Evolutionary conservation across 92 coral and sea anemone species (phyloP).

Genomic region (Chrysogorgia sp.): DNA sequence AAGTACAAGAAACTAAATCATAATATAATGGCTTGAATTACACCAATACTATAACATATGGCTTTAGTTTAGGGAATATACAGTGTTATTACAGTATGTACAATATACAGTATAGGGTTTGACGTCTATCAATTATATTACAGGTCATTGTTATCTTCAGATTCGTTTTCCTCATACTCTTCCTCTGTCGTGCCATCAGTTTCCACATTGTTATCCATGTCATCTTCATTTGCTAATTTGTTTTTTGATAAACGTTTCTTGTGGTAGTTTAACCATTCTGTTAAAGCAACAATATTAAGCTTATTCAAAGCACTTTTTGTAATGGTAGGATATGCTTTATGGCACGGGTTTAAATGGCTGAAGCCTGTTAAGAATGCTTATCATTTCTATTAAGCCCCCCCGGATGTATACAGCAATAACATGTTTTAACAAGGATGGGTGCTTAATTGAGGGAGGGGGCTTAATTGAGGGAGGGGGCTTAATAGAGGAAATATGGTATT

Average conservation of each 20-base stretch:
- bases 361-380: constrained; percentile 1
- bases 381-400: no score
- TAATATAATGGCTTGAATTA: no score
- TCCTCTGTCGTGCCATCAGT: background rate
- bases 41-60: no score
- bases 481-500: no score
- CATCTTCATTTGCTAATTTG: constrained; percentile 1
- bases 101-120: background rate
- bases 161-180: background rate
- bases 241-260: constrained; percentile 28
- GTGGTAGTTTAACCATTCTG: constrained; percentile 52
- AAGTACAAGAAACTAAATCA: no score
- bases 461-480: no score
- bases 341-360: constrained; percentile 16
- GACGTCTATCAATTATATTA: background rate
- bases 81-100: no score
- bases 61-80: no score
- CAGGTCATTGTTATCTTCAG: constrained; percentile 13
- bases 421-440: no score
- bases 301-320: constrained; percentile 61
- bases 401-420: no score
- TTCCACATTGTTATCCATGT: constrained; percentile 28
- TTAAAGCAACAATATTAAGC: constrained; percentile 33
- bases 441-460: no score
- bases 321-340: constrained; percentile 42